Evolutionary conservation across 2,888 invertebrate species (phyloP).

Genomic region (Hemithea aestivaria): DNA sequence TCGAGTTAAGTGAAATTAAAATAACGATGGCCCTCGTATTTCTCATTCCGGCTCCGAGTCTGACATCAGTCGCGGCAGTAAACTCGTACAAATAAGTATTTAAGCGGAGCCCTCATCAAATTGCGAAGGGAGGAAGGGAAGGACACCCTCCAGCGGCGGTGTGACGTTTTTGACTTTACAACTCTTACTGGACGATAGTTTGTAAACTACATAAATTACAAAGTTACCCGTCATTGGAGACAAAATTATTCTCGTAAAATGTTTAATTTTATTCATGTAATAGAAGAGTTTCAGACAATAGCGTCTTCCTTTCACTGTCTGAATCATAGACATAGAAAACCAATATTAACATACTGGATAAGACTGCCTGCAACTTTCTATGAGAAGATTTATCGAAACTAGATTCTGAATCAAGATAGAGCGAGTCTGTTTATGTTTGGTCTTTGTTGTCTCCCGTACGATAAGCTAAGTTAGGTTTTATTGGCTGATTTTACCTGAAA

Average conservation of each 20-base stretch:
- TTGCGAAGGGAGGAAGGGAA: slow-evolving; percentile 39
- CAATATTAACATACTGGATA: too few relatives aligned
- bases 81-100: slow-evolving; percentile 39
- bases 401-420: too few relatives aligned
- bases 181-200: slow-evolving; percentile 35
- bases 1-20: slow-evolving; percentile 18
- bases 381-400: too few relatives aligned
- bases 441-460: too few relatives aligned
- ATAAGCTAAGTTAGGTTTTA: too few relatives aligned
- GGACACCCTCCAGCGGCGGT: slow-evolving; percentile 46
- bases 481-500: too few relatives aligned
- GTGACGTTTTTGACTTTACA: slow-evolving; percentile 42
- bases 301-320: slow-evolving; percentile 8
- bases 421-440: too few relatives aligned
- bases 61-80: slow-evolving; percentile 27
- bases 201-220: slow-evolving; percentile 5
- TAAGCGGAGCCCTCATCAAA: slow-evolving; percentile 53
- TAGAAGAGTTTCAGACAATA: too few relatives aligned
- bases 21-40: slow-evolving; percentile 17
- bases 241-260: too few relatives aligned
- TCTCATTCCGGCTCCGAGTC: slow-evolving; percentile 27
- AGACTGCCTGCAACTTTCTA: too few relatives aligned
- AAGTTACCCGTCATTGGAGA: slow-evolving; percentile 5
- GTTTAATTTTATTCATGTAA: too few relatives aligned
- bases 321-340: slow-evolving; percentile 1